A percentile compares a stretch with the other conserved stretches of the same genome.
Conservation (phyloP, 2,888 invertebrate species). For the Pristionchus entomophagus region DNA sequence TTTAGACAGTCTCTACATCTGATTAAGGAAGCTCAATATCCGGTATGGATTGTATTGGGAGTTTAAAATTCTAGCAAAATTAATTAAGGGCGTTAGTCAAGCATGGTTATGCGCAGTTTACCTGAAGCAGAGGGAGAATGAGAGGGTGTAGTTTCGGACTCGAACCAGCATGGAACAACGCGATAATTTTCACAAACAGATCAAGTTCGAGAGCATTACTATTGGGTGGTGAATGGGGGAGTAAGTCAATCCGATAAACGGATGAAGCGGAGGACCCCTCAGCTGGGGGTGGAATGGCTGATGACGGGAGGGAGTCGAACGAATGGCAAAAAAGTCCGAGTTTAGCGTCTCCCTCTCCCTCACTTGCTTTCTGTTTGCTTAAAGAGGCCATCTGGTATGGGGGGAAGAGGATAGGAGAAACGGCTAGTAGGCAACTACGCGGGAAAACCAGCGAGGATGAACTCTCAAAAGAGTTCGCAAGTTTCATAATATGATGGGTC, state of each 20-base stretch:
- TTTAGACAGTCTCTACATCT: too few relatives aligned
- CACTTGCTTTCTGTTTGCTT: not conserved
- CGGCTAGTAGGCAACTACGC: not conserved
- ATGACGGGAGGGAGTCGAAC: constrained; percentile 1
- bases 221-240: too few relatives aligned
- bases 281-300: constrained; percentile 11
- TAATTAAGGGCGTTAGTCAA: too few relatives aligned
- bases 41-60: too few relatives aligned
- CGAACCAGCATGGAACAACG: too few relatives aligned
- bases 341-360: not conserved
- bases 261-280: not conserved
- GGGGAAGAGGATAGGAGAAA: not conserved
- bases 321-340: constrained; percentile 35
- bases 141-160: too few relatives aligned
- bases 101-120: too few relatives aligned
- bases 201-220: too few relatives aligned
- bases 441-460: not conserved
- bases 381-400: constrained; percentile 24
- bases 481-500: not conserved
- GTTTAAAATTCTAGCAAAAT: too few relatives aligned
- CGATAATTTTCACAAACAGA: too few relatives aligned
- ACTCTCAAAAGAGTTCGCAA: not conserved
- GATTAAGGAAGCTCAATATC: too few relatives aligned
- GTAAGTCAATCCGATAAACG: not conserved
- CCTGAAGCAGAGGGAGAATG: too few relatives aligned